Evolutionary conservation across 2,113 vertebrate species (phyloP), one percentile per base, ranked within the genome.

Genomic region (Dipodomys ordii): DNA sequence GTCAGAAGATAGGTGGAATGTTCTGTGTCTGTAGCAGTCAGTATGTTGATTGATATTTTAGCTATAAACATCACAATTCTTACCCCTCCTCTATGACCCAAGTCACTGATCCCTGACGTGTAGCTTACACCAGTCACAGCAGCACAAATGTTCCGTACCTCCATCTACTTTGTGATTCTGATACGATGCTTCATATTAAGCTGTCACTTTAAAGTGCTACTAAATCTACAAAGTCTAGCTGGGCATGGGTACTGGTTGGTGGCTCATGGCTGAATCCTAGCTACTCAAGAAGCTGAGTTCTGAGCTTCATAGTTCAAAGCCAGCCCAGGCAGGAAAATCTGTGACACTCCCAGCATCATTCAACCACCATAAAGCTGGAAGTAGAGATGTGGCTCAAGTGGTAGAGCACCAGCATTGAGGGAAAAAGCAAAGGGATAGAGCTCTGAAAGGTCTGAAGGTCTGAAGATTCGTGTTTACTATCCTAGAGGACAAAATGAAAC

Each of bases 111-210:
- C 72, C 27, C 2, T 2, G 7, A 83, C 5, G 30, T 27, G 23
- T 44, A 18, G 57, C 46, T 39, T 7, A 49, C 4, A 30, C 4
- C 1, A 7, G 19, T 62, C 0, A 1, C 0, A 19, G 12, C 2
- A 30, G 27, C 30, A 32, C 15, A 12, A 3, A 4, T 30, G 6
- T 57, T 60, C 23, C 79, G 44, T 76, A 25, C 22, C 28, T 18
- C 19, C 1, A 0, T 2, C 44, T 7, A 30, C 39, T 2, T 3
- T 8, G 25, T 28, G 6, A 12, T 35, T 71, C 74, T n/a, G 39
- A 32, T 19, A 20, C 3, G 7, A 7, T 30, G 71, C 28, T 77
- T 57, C 39, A 46, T 22, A 20, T 62, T 53, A 11, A 30, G 11
- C 27, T 32, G 53, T 16, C 32, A 6, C 2, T 0, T 10, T 65